Conservation (phyloP, 2,797 vertebrate genomes). For the Arnoldichthys spilopterus region DNA sequence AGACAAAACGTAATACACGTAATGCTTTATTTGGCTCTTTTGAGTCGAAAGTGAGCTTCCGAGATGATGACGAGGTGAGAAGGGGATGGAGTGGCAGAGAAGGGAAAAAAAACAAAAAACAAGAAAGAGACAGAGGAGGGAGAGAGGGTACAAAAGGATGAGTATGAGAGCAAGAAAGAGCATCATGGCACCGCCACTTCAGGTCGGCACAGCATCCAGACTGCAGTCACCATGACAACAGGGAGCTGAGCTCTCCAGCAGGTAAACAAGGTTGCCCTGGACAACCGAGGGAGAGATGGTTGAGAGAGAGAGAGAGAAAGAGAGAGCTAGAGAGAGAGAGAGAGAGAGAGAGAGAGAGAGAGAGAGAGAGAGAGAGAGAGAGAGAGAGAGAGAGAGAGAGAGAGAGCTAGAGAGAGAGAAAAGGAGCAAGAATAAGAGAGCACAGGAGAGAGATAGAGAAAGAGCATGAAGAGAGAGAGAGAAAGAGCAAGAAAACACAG, state of each 20-base stretch:
- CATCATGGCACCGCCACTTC: constrained; percentile 74
- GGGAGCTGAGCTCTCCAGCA: constrained; percentile 70
- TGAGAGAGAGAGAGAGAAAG: not conserved
- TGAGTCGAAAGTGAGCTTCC: not conserved
- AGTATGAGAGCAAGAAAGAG: constrained; percentile 67
- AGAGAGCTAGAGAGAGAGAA: constrained; percentile 11
- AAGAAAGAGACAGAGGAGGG: constrained; percentile 18
- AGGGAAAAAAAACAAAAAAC: constrained; percentile 16
- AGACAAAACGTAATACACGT: not conserved
- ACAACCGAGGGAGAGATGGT: constrained; percentile 48
- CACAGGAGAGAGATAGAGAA: constrained; percentile 1
- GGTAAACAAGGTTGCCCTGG: constrained; percentile 80
- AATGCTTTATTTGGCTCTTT: constrained; percentile 22
- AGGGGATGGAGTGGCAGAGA: constrained; percentile 16
- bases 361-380: not conserved
- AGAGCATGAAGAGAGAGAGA: constrained; percentile 57
- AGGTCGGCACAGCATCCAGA: constrained; percentile 77
- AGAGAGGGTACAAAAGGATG: constrained; percentile 52
- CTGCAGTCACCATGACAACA: constrained; percentile 77
- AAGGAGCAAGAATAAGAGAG: not conserved
- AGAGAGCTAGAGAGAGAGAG: constrained; percentile 17
- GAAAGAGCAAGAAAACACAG: not conserved
- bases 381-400: not conserved
- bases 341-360: not conserved
- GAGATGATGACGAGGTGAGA: not conserved